Base-by-base conservation (phyloP, 2,888 invertebrate species). In the Protonemura montana region DNA sequence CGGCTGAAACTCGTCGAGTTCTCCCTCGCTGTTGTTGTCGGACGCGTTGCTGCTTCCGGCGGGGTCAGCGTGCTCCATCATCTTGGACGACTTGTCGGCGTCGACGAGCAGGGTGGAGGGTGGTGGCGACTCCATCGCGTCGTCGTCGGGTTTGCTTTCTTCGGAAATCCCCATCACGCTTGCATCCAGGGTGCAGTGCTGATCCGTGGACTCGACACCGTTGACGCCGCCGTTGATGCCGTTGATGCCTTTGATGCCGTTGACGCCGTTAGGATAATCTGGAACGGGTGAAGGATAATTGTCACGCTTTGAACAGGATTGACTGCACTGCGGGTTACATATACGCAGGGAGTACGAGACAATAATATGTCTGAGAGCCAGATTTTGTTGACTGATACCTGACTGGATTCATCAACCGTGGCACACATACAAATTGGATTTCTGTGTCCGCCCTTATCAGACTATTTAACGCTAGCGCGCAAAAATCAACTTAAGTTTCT, bases 1-100 rank as follows among this genome's bases (percentile, higher is more conserved):
- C 0, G 97, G 97, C 0, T 96, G 93, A 90, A 96, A 90, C 89
- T 97, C 96, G 90, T 93, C 94, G 87, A 89, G 93, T 90, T 97
- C 92, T 0, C 91, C 91, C 86, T 92, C 92, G 89, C 92, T 91
- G 88, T 84, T 84, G 84, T 84, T 84, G 59, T 84, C 84, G 26
- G 84, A 84, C 6, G 84, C 84, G 76, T 84, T 84, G 84, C 84
- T 91, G 92, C 41, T 88, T 87, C 82, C 87, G 10, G 84, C 80
- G 28, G 86, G 76, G n/a, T 78, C 59, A 16, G n/a, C 78, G 78
- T 86, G 85, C 16, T 42, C 41, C n/a, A n/a, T 59, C 59, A 21
- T 59, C 59, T 59, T 59, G 6, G 59, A 59, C 59, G 59, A 2
- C 59, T 59, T 59, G 28, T 78, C 59, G n/a, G 81, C 85, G 80